Evolutionary conservation across 2,797 vertebrate genomes (phyloP), one percentile per base, ranked within the genome.

Genomic region (Sphaeramia orbicularis): DNA sequence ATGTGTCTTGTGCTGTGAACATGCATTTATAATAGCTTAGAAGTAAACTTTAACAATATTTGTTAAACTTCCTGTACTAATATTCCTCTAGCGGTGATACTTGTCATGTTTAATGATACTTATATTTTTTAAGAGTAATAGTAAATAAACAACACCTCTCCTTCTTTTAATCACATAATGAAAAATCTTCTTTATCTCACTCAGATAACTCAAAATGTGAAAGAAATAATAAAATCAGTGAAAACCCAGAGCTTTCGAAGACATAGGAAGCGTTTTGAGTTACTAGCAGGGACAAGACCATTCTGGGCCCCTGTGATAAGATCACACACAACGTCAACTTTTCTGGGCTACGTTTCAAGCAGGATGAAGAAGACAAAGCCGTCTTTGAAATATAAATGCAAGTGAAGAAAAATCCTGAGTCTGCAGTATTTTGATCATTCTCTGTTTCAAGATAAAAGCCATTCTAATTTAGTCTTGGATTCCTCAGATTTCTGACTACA

Each of bases 281-380:
- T 94, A 94, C 94, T 91, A 93, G 91, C 81, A 78, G 84, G 88
- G 86, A 92, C 86, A 85, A 87, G 89, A 65, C 71, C 80, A 89
- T 90, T 89, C 85, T 80, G 90, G 89, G 91, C 87, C 77, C 76
- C 38, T 32, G 88, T 86, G 95, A 96, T 95, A 95, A 94, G 90
- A 96, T 95, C 93, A 36, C 85, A 86, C 65, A 24, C 24, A 83
- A 85, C 71, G 77, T 90, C 85, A 85, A 88, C 88, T 5, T 89
- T 80, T 80, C 93, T 90, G 86, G 83, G 94, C 91, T 93, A 84
- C 51, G 86, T 95, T 96, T 97, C 95, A 95, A 93, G 90, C 86
- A 89, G 84, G 88, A 91, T 90, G 93, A 93, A 82, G 32, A 70
- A 91, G 88, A 97, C 95, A 97, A 97, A 95, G 95, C 91, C 81